Evolutionary conservation across 2,797 vertebrate genomes (phyloP), one percentile per base, ranked within the genome.

Genomic region (Nyctibius grandis): DNA sequence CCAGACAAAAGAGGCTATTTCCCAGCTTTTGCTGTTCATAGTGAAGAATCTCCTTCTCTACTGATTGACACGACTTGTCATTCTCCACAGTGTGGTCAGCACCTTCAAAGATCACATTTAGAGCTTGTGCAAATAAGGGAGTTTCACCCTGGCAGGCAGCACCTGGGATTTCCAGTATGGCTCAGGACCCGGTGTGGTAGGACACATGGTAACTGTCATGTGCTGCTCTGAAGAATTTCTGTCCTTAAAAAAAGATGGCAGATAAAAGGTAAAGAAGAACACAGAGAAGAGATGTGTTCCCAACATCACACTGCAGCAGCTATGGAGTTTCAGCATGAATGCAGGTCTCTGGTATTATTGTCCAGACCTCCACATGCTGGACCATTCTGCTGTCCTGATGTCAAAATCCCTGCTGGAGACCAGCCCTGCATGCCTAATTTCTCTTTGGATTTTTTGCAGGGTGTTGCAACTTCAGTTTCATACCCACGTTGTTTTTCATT

Each of bases 381-480:
- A 82, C 47, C 36, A 47, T 56, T 84, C 88, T 87, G 74, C 60
- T 6, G 4, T 38, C 45, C 75, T 75, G 36, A 54, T 74, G 74
- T 82, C 68, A 94, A 93, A 93, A 87, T 68, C 83, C 33, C 80
- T 83, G 60, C 75, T 85, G 68, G 70, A 93, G 31, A 89, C 86
- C 34, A 91, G 54, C 40, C 50, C 80, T 76, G 65, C 59, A 40
- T 42, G 70, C 51, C 67, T 94, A 40, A 80, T 83, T 90, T 92
- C 50, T 78, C 75, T 88, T 70, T 74, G 54, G 48, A 89, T 65
- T 61, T 97, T 94, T 88, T 93, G 34, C 57, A 91, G 85, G n/a
- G n/a, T 53, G 45, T 57, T 83, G 78, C 1, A 8, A 72, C 87
- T 95, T 94, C 75, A 56, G 0, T 89, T 96, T 91, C 86, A 85